Percentiles rank a stretch among this genome's conserved stretches.
Evolutionary conservation across 2,113 vertebrate species (phyloP).

Genomic region (Cebidichthys violaceus): DNA sequence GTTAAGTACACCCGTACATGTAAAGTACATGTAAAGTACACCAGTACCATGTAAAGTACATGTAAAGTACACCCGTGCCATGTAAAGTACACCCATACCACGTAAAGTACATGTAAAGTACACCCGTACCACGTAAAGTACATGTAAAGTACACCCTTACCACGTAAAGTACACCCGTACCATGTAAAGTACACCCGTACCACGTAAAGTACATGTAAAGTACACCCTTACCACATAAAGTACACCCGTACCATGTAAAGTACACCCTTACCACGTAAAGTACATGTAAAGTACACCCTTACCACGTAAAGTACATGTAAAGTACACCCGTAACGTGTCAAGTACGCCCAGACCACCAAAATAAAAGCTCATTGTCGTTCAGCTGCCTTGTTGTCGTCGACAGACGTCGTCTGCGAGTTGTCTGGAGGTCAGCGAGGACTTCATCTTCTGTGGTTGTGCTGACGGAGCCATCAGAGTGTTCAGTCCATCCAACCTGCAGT

Average conservation of each 20-base stretch:
- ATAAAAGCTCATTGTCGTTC: not conserved
- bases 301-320: no score
- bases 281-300: no score
- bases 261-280: not conserved
- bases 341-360: no score
- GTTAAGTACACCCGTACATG: not conserved
- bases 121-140: not conserved
- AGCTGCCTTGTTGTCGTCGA: not conserved
- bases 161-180: not conserved
- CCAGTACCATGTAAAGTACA: not conserved
- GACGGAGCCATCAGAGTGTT: slow-evolving; percentile 87
- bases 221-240: not conserved
- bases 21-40: not conserved
- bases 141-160: not conserved
- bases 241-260: not conserved
- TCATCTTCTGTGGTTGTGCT: slow-evolving; percentile 91
- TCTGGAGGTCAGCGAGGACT: slow-evolving; percentile 82
- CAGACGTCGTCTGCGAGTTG: slow-evolving; percentile 86
- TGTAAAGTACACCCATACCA: not conserved
- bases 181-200: no score
- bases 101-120: not conserved
- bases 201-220: not conserved
- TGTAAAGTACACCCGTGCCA: not conserved
- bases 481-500: slow-evolving; percentile 80
- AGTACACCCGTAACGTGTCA: no score